Evolutionary conservation across 1,140 invertebrate species (phyloP), one percentile per base, ranked within the genome.

Genomic region (Andrena cerasifolii): DNA sequence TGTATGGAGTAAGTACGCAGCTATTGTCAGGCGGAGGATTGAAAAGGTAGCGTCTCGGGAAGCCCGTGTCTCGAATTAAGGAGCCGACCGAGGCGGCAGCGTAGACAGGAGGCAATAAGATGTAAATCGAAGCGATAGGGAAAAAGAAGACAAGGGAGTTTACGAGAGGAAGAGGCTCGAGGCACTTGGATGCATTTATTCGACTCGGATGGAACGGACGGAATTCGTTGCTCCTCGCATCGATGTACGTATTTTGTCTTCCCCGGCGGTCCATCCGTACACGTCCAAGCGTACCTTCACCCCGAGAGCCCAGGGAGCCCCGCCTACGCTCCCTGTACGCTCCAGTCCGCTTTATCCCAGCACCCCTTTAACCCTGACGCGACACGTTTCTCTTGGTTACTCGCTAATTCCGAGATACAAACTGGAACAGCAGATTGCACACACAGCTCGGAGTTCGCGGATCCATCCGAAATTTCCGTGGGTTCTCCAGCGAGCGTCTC

Each of bases 391-490:
- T 70, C 74, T 67, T 61, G 18, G 31, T 78, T 80, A 28, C 26
- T 36, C 49, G 59, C 56, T 68, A 79, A 79, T 75, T 79, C 56
- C 43, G 40, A 67, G 36, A 58, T 67, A 75, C 72, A 43, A 66
- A 47, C 36, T n/a, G 24, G 18, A 16, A 45, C 49, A 51, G 47
- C 47, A 49, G 18, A 49, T 49, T 49, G 47, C 47, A 49, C 47
- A n/a, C 18, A 7, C 14, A n/a, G 4, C 47, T 49, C 49, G 49
- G 18, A 1, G 16, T 51, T 51, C 21, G n/a, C 49, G 3, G 8
- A 51, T 51, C 6, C 49, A 21, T 51, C n/a, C 6, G 49, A 51
- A 40, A 51, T 51, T 51, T 51, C 18, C 5, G 24, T 51, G n/a
- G 49, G 24, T 21, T 51, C n/a, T 24, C n/a, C 49, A 24, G n/a